These are phyloP conservation scores for Saxidomus purpurata DNA, from an alignment of 1,140 invertebrate genomes.

Conservation along the genomic window DNA sequence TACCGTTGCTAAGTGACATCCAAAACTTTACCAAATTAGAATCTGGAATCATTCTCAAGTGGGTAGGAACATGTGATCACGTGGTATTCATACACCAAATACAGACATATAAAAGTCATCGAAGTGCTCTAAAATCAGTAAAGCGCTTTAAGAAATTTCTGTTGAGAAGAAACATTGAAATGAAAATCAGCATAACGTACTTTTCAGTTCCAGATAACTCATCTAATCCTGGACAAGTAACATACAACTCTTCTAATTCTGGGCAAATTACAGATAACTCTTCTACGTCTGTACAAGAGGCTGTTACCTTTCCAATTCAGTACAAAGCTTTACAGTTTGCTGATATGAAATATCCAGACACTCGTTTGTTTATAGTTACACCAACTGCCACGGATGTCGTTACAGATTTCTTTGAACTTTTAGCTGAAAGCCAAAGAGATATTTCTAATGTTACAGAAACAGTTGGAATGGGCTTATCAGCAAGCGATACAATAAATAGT, in stretches of 20 bases:
- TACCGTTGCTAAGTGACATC: neutral
- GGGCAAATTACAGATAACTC: neutral
- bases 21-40: neutral
- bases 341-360: neutral
- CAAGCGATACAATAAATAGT: neutral
- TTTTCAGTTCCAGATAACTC: too few species aligned
- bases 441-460: too few species aligned
- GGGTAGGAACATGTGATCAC: conserved; percentile 7
- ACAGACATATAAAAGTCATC: neutral
- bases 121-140: neutral
- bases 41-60: neutral
- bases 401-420: neutral
- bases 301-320: too few species aligned
- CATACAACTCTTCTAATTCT: neutral
- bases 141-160: neutral
- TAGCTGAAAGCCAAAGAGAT: neutral
- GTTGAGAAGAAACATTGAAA: neutral
- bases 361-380: neutral
- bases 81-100: neutral
- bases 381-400: neutral
- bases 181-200: neutral
- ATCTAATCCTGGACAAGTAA: too few species aligned
- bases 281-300: too few species aligned
- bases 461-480: neutral
- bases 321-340: neutral